A percentile compares a stretch with the other conserved stretches of the same genome.
Conservation (phyloP, 2,888 invertebrate genomes). For the Phytoseiulus persimilis region DNA sequence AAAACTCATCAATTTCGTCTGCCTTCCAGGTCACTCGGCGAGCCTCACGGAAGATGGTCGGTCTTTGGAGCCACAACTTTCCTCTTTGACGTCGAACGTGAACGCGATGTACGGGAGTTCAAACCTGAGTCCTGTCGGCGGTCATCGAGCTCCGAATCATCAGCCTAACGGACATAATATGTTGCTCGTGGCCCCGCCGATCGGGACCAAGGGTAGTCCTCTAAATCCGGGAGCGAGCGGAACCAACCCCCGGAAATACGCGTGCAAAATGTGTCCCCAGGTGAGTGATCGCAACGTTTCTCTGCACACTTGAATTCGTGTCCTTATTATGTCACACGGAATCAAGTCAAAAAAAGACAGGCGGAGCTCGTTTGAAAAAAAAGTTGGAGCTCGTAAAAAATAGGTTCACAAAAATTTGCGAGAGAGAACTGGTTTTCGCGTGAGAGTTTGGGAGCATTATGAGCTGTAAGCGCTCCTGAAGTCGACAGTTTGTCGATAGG, state of each 20-base stretch:
- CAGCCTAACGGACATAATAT: constrained; percentile 31
- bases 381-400: too few species aligned
- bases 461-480: too few species aligned
- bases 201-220: constrained; percentile 50
- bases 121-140: constrained; percentile 44
- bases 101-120: constrained; percentile 29
- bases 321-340: too few species aligned
- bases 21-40: constrained; percentile 30
- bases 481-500: too few species aligned
- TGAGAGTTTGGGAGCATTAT: too few species aligned
- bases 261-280: constrained; percentile 95
- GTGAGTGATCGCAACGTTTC: constrained; percentile 56
- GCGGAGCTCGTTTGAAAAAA: too few species aligned
- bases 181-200: constrained; percentile 43
- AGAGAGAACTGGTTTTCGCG: too few species aligned
- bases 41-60: constrained; percentile 38
- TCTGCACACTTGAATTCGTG: too few species aligned
- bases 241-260: constrained; percentile 66
- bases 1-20: neutral
- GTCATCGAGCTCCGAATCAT: neutral
- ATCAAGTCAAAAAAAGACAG: too few species aligned
- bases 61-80: constrained; percentile 36
- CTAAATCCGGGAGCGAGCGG: constrained; percentile 53
- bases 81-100: constrained; percentile 31
- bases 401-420: too few species aligned